These are phyloP conservation scores for Diaphora mendica DNA, from an alignment of 2,888 invertebrate species.

Conservation along the genomic window DNA sequence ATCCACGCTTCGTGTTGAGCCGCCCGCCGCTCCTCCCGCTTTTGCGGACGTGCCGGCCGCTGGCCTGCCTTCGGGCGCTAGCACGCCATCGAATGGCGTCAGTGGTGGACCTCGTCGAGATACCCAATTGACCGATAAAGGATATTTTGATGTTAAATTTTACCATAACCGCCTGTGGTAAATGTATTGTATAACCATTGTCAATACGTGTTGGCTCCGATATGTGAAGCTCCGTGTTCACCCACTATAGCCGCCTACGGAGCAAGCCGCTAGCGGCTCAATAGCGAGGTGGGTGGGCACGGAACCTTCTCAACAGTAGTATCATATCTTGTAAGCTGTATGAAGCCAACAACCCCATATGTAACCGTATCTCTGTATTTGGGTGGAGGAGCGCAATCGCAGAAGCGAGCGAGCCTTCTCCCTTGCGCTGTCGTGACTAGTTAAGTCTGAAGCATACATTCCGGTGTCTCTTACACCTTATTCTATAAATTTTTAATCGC, in stretches of 20 bases:
- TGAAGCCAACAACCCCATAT: neutral
- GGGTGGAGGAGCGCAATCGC: neutral
- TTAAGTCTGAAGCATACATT: conserved; percentile 14
- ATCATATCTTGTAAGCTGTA: neutral
- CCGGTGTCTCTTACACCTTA: conserved; percentile 10
- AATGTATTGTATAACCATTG: conserved; percentile 10
- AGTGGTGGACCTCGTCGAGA: conserved; percentile 61
- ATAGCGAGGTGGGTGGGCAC: neutral
- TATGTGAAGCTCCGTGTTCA: neutral
- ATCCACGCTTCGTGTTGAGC: conserved; percentile 14
- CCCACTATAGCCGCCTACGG: neutral
- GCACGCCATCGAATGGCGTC: conserved; percentile 29
- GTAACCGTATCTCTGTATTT: neutral
- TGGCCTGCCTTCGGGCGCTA: conserved; percentile 19
- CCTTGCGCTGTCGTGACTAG: neutral
- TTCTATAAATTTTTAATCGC: neutral
- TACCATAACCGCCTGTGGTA: conserved; percentile 93
- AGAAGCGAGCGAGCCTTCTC: neutral
- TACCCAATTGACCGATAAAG: conserved; percentile 87
- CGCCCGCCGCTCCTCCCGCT: conserved; percentile 25
- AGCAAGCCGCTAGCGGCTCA: neutral
- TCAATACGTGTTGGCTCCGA: neutral
- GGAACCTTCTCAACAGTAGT: neutral
- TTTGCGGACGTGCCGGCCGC: conserved; percentile 25
- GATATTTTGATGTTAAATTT: conserved; percentile 91